A percentile compares a stretch with the other conserved stretches of the same genome.
Evolutionary conservation across 2,797 vertebrate species (phyloP).

Genomic region (Gymnocypris eckloni): DNA sequence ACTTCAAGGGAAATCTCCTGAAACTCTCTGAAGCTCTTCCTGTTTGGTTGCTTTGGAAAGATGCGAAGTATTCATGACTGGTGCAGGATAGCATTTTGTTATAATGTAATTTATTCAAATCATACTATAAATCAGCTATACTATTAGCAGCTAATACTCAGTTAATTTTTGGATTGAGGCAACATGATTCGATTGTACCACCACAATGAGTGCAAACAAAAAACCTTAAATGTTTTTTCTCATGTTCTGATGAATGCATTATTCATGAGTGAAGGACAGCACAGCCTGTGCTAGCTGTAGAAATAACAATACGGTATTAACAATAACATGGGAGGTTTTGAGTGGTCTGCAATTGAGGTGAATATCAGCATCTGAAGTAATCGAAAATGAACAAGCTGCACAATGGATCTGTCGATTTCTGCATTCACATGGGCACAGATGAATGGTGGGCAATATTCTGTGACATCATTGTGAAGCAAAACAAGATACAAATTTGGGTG

Average conservation of each 20-base stretch:
- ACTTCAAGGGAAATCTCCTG: conserved; percentile 9
- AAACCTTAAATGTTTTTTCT: conserved; percentile 36
- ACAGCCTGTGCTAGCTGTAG: conserved; percentile 32
- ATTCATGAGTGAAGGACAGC: conserved; percentile 51
- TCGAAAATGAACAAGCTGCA: conserved; percentile 57
- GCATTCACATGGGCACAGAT: conserved; percentile 39
- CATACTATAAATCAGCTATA: conserved; percentile 17
- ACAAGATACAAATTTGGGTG: conserved; percentile 43
- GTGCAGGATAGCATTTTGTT: conserved; percentile 26
- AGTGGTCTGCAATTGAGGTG: conserved; percentile 46
- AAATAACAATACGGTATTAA: conserved; percentile 39
- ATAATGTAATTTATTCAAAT: conserved; percentile 22
- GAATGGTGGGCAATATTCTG: conserved; percentile 59
- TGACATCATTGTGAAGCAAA: conserved; percentile 54
- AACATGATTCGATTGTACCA: conserved; percentile 33
- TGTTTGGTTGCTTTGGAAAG: conserved; percentile 5
- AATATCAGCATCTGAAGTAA: conserved; percentile 55
- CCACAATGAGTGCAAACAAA: conserved; percentile 39
- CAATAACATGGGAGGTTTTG: conserved; percentile 43
- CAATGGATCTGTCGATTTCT: conserved; percentile 53
- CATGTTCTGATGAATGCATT: conserved; percentile 55
- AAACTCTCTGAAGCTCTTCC: background rate
- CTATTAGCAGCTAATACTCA: conserved; percentile 36
- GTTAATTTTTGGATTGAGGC: conserved; percentile 46
- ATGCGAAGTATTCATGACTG: conserved; percentile 3